These are phyloP conservation scores for Pholis gunnellus DNA, from an alignment of 2,113 vertebrate species.

Conservation along the genomic window DNA sequence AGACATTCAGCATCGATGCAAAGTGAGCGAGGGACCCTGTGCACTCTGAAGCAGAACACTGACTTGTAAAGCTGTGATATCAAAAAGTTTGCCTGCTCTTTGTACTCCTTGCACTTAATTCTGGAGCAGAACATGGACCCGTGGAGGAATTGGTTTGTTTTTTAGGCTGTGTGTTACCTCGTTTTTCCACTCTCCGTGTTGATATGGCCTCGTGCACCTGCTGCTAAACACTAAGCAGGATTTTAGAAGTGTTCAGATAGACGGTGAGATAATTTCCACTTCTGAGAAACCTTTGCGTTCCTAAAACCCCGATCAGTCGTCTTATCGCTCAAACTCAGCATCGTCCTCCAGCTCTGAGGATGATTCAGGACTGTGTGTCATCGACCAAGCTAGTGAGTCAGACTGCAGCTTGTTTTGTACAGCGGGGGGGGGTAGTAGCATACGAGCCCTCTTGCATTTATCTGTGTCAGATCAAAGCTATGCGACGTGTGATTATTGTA, in stretches of 20 bases:
- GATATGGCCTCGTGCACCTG: neutral
- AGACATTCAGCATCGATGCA: slow-evolving; percentile 31
- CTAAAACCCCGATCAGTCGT: neutral
- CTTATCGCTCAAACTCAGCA: neutral
- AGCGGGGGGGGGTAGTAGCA: slow-evolving; percentile 15
- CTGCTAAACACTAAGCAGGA: neutral
- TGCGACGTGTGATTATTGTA: slow-evolving; percentile 32
- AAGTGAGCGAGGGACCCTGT: slow-evolving; percentile 11
- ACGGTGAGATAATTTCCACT: neutral
- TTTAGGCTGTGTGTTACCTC: neutral
- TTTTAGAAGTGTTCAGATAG: neutral
- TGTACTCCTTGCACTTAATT: neutral
- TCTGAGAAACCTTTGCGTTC: slow-evolving; percentile 10
- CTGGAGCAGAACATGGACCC: neutral
- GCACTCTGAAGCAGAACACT: neutral
- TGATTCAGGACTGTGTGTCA: slow-evolving; percentile 18
- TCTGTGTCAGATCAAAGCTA: slow-evolving; percentile 1
- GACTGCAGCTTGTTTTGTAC: neutral
- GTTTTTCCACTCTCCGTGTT: neutral
- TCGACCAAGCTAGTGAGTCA: neutral
- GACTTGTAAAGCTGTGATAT: slow-evolving; percentile 15
- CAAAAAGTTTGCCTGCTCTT: slow-evolving; percentile 14
- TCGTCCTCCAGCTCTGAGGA: slow-evolving; percentile 12
- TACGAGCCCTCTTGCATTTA: neutral
- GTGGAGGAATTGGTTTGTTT: neutral